These are phyloP conservation scores for Pemphredon lugubris DNA, from an alignment of 2,888 invertebrate genomes.

Conservation along the genomic window DNA sequence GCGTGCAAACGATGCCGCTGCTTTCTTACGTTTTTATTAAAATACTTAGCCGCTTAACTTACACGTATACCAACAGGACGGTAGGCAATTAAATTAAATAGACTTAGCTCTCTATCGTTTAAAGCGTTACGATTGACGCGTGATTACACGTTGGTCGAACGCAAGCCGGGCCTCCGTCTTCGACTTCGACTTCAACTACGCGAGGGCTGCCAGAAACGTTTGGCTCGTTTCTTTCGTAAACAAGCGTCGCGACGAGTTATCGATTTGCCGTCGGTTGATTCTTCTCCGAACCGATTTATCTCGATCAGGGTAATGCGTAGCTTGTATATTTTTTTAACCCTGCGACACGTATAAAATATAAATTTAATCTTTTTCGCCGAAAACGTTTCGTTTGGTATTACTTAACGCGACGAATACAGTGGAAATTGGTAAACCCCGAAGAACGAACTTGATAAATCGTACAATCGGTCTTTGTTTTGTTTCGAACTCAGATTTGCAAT, in stretches of 20 bases:
- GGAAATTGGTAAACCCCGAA: no score
- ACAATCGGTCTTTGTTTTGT: no score
- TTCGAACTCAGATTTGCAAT: no score
- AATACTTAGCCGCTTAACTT: constrained; percentile 66
- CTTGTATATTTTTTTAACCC: constrained; percentile 21
- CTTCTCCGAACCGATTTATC: constrained; percentile 21
- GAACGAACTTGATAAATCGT: no score
- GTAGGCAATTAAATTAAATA: constrained; percentile 62
- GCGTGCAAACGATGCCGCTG: not conserved
- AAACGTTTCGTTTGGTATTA: no score
- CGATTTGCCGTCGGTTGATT: constrained; percentile 42
- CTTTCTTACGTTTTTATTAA: constrained; percentile 60
- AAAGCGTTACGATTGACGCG: constrained; percentile 16
- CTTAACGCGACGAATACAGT: no score
- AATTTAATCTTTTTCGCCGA: no score
- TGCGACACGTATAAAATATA: constrained; percentile 4
- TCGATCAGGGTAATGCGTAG: constrained; percentile 6
- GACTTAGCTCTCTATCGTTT: constrained; percentile 40
- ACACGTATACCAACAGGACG: constrained; percentile 54
- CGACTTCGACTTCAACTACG: constrained; percentile 20
- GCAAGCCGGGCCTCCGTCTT: constrained; percentile 25
- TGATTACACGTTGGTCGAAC: constrained; percentile 15
- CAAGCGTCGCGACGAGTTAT: constrained; percentile 43
- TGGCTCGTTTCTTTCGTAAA: constrained; percentile 39
- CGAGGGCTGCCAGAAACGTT: constrained; percentile 15